phyloP scores from a whole-genome alignment of 2,888 invertebrate species.

The Heliconius ethilla region DNA sequence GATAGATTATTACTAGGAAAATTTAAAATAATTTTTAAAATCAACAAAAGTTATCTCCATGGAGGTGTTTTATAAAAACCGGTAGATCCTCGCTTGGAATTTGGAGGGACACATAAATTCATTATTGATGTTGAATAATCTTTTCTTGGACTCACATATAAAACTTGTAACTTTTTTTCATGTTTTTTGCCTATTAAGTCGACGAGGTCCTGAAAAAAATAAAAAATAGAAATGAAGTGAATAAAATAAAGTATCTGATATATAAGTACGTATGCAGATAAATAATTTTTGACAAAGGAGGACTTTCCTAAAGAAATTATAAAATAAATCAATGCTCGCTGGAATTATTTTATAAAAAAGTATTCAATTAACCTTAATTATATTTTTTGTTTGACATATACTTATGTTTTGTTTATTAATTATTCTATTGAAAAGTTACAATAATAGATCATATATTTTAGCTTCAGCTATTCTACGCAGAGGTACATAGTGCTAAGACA shows the following conservation, averaged over 20 bases:
- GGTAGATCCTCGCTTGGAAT: slow-evolving; percentile 6
- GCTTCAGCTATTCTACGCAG: neutral
- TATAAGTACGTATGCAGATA: neutral
- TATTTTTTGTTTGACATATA: neutral
- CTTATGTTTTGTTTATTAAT: too few relatives aligned
- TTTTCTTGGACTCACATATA: slow-evolving; percentile 53
- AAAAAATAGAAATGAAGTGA: neutral
- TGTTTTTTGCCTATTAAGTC: slow-evolving; percentile 57
- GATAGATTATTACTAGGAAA: neutral
- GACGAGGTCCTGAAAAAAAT: slow-evolving; percentile 60
- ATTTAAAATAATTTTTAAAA: neutral
- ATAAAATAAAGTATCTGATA: neutral
- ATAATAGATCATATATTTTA: neutral
- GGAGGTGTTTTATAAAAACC: slow-evolving; percentile 26
- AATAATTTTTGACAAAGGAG: neutral
- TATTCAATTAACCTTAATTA: neutral
- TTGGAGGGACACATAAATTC: slow-evolving; percentile 45
- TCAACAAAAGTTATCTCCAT: slow-evolving; percentile 38
- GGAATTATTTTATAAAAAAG: neutral
- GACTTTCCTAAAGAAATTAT: neutral
- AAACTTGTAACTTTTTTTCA: slow-evolving; percentile 54
- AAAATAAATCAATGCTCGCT: neutral
- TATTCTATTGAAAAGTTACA: neutral
- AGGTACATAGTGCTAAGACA: neutral
- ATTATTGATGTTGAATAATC: slow-evolving; percentile 51